Conservation (phyloP, 2,113 vertebrate genomes). For the Cheilinus undulatus region DNA sequence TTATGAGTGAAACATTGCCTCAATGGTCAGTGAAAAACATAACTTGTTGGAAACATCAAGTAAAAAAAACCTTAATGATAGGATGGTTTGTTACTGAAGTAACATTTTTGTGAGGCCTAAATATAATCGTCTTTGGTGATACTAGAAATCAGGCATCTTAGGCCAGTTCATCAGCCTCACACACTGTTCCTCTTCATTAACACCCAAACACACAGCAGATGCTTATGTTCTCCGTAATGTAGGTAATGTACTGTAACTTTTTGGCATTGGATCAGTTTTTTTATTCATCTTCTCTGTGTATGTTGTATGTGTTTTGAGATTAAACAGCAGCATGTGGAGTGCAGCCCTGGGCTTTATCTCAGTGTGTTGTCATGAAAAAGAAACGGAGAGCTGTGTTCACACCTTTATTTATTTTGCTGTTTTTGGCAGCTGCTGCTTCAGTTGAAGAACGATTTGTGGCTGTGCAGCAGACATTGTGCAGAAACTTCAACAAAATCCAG, state of each 20-base stretch:
- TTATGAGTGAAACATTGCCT: too few species aligned
- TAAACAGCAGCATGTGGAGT: slow-evolving; percentile 33
- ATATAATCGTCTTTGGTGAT: slow-evolving; percentile 6
- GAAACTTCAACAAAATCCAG: slow-evolving; percentile 35
- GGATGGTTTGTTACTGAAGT: too few species aligned
- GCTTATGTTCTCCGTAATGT: not conserved
- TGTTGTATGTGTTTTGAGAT: slow-evolving; percentile 46
- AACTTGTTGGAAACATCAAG: too few species aligned
- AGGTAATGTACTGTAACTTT: slow-evolving; percentile 9
- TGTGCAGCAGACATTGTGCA: slow-evolving; percentile 42
- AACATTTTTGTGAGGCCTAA: not conserved
- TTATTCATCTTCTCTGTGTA: slow-evolving; percentile 7
- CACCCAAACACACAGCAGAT: not conserved
- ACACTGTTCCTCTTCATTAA: not conserved
- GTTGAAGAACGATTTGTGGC: slow-evolving; percentile 26
- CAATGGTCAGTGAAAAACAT: too few species aligned
- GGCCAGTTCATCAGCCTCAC: not conserved
- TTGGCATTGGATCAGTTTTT: slow-evolving; percentile 21
- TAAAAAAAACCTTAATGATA: too few species aligned
- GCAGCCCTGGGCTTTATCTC: slow-evolving; percentile 42
- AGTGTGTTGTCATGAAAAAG: slow-evolving; percentile 53
- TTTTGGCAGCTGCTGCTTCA: slow-evolving; percentile 40
- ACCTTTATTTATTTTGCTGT: slow-evolving; percentile 64
- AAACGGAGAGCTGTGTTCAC: slow-evolving; percentile 55
- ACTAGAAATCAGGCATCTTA: slow-evolving; percentile 15